A percentile compares a stretch with the other conserved stretches of the same genome.
These are phyloP conservation scores for Phortica variegata DNA, from an alignment of 1,140 invertebrate species.

Conservation along the genomic window DNA sequence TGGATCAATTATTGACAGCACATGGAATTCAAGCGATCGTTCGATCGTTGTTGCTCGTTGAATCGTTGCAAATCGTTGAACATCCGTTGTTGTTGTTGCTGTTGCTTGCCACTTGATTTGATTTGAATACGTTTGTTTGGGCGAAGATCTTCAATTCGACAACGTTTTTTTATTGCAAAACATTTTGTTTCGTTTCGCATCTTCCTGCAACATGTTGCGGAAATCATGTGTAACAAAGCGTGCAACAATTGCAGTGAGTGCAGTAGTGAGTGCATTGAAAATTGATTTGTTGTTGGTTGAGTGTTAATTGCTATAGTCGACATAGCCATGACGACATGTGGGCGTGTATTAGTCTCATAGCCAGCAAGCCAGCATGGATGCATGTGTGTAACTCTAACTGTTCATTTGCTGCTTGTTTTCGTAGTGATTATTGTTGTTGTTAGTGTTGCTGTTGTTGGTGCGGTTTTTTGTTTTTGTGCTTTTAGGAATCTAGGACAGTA, in stretches of 20 bases:
- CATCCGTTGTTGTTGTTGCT: constrained; percentile 9
- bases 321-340: too few species aligned
- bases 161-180: constrained; percentile 5
- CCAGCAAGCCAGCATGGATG: too few species aligned
- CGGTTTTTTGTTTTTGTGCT: too few species aligned
- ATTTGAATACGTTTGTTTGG: constrained; percentile 8
- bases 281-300: constrained; percentile 51
- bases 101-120: constrained; percentile 1
- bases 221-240: constrained; percentile 24
- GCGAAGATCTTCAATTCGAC: constrained; percentile 12
- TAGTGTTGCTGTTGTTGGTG: too few species aligned
- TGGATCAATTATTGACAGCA: constrained; percentile 26
- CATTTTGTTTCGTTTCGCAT: constrained; percentile 41
- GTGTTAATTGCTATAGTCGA: constrained; percentile 50
- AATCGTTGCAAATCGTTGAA: constrained; percentile 10
- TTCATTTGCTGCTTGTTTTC: too few species aligned
- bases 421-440: too few species aligned
- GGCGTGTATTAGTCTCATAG: too few species aligned
- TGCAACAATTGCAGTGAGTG: constrained; percentile 22
- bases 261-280: constrained; percentile 37
- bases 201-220: constrained; percentile 45
- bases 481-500: too few species aligned
- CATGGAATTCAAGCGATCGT: too few species aligned
- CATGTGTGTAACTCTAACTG: too few species aligned
- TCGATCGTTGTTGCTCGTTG: too few species aligned